phyloP scores from a whole-genome alignment of 2,888 invertebrate genomes.

The Oeneis ivallda region DNA sequence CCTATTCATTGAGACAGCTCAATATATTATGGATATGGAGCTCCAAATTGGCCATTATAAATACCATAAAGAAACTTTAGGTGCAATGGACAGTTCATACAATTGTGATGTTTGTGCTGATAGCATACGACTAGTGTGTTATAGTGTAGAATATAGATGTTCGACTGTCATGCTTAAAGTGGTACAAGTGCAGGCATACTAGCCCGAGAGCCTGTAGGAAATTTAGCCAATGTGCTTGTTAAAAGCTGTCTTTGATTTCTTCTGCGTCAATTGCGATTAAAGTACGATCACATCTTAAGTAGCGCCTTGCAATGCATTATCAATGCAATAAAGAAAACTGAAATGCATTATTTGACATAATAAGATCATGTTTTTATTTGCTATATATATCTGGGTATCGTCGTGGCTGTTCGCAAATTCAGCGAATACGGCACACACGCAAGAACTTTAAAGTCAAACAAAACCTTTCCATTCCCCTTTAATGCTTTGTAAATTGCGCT shows the following conservation, averaged over 20 bases:
- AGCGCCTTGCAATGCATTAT: no score
- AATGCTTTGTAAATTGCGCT: no score
- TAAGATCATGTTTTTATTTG: no score
- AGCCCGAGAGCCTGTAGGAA: neutral
- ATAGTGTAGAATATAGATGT: constrained; percentile 53
- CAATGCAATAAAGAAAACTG: no score
- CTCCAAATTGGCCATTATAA: constrained; percentile 20
- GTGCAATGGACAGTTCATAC: constrained; percentile 39
- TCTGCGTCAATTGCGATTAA: neutral
- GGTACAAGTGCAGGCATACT: constrained; percentile 75
- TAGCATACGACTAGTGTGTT: constrained; percentile 48
- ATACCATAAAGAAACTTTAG: constrained; percentile 28
- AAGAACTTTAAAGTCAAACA: no score
- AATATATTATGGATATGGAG: constrained; percentile 9
- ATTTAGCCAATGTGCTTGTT: neutral
- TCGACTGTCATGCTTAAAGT: constrained; percentile 72
- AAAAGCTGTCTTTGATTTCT: neutral
- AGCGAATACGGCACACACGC: no score
- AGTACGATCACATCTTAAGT: no score
- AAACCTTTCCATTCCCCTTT: no score
- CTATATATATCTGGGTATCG: no score
- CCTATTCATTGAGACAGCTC: neutral
- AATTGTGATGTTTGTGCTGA: constrained; percentile 47
- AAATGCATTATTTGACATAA: no score
- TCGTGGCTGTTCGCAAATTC: no score